Evolutionary conservation across 92 coral and sea anemone genomes (phyloP), one percentile per base, ranked within the genome.

Genomic region (Epizoanthus illoricatus): DNA sequence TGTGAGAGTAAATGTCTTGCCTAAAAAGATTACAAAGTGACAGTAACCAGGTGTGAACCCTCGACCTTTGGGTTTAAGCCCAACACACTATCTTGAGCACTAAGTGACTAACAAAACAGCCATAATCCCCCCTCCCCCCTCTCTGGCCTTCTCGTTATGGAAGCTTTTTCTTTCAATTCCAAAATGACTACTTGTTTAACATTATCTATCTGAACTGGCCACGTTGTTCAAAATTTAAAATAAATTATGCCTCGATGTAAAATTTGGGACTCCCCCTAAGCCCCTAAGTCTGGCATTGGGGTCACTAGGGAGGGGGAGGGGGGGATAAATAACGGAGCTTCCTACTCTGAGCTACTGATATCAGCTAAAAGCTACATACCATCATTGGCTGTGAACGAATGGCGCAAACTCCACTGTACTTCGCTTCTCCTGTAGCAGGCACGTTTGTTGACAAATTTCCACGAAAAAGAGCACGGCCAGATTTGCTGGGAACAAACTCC

Each of bases 351-450:
- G 23, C 36, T 52, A 56, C 24, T n/a, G 19, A 42, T 41, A 7
- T 18, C 16, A 19, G 12, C 40, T 73, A 24, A 42, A 7, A 20
- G n/a, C 33, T 24, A 55, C 75, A 52, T 68, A 96, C 99, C 90
- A 90, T 85, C 86, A 80, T 84, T 60, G 99, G 99, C 65, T 94
- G 95, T 54, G 98, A 92, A 43, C 99, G 84, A 67, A 97, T 92
- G 4, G 98, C 90, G 65, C 99, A 97, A 63, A 97, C 87, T 23
- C 99, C 99, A 79, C 93, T 97, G 83, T 96, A 89, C 79, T 94
- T 96, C 4, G 92, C 95, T 57, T 85, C 91, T 28, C 93, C 85
- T 7, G 86, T 94, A 45, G 70, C 84, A 39, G 98, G 99, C 10
- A 97, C 75, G 56, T 97, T 89, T 6, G 98, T 97, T 2, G 98